A percentile compares a stretch with the other conserved stretches of the same genome.
Conservation (phyloP, 2,888 invertebrate species). For the Unio pictorum region DNA sequence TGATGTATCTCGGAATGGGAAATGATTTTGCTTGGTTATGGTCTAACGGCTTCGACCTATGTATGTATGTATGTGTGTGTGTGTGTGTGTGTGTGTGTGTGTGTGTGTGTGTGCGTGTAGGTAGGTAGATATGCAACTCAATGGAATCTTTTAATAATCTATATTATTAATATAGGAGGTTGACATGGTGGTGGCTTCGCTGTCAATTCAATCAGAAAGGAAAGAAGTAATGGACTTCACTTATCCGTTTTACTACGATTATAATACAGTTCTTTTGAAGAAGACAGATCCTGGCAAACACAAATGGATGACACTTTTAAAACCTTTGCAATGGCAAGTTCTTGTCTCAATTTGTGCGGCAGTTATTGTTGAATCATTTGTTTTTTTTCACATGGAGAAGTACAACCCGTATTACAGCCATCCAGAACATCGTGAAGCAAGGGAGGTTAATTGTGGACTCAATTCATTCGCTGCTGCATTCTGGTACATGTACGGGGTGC, state of each 20-base stretch:
- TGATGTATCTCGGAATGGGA: too few relatives aligned
- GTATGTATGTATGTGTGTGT: too few relatives aligned
- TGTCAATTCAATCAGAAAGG: conserved; percentile 91
- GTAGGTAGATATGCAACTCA: too few relatives aligned
- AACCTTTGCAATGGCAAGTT: conserved; percentile 39
- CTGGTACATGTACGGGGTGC: conserved; percentile 11
- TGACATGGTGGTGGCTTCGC: conserved; percentile 85
- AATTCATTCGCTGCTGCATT: conserved; percentile 65
- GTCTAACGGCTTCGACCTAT: too few relatives aligned
- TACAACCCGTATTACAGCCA: conserved; percentile 20
- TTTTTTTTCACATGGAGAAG: conserved; percentile 29
- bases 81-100: too few relatives aligned
- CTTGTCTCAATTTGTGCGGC: conserved; percentile 25
- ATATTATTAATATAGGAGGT: conserved; percentile 78
- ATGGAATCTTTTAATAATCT: too few relatives aligned
- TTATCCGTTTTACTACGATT: conserved; percentile 77
- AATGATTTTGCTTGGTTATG: too few relatives aligned
- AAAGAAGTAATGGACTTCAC: conserved; percentile 93
- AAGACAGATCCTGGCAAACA: conserved; percentile 28
- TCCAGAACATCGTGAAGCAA: not conserved
- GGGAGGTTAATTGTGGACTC: conserved; percentile 1
- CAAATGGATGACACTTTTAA: conserved; percentile 40
- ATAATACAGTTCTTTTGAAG: conserved; percentile 37
- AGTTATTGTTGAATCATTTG: conserved; percentile 16
- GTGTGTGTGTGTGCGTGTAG: too few relatives aligned